phyloP scores from a whole-genome alignment of 2,888 invertebrate species.

The Synanthedon vespiformis region DNA sequence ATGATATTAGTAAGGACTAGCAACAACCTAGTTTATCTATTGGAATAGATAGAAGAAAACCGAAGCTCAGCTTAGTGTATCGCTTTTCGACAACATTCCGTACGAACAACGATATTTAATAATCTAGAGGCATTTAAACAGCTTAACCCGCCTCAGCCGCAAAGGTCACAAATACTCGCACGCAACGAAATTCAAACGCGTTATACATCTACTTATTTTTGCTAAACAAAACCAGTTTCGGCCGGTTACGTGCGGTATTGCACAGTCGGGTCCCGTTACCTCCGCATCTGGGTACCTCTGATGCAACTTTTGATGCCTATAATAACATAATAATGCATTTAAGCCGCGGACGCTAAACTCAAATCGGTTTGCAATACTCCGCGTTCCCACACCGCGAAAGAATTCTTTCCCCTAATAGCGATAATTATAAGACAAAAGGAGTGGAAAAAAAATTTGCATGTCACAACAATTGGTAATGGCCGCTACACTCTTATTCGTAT shows the following conservation, averaged over 20 bases:
- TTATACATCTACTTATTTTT: slow-evolving; percentile 37
- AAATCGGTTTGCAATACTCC: slow-evolving; percentile 17
- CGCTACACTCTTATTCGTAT: slow-evolving; percentile 49
- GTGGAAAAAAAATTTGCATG: slow-evolving; percentile 36
- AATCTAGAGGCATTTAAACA: slow-evolving; percentile 1
- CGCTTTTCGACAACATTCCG: not conserved
- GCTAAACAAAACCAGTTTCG: slow-evolving; percentile 56
- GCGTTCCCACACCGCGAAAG: slow-evolving; percentile 17
- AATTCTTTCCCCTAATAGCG: slow-evolving; percentile 2
- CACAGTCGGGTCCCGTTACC: slow-evolving; percentile 52
- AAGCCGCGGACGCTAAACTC: slow-evolving; percentile 22
- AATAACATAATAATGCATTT: slow-evolving; percentile 62
- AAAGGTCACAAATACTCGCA: slow-evolving; percentile 53
- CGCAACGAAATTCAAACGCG: slow-evolving; percentile 26
- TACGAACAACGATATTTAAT: slow-evolving; percentile 5
- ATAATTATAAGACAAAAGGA: slow-evolving; percentile 13
- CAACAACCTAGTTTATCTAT: too few species aligned
- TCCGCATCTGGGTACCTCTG: slow-evolving; percentile 36
- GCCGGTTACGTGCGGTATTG: slow-evolving; percentile 38
- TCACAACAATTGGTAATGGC: slow-evolving; percentile 45
- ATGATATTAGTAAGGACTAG: too few species aligned
- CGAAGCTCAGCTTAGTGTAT: not conserved
- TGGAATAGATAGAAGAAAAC: too few species aligned
- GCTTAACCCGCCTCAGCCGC: slow-evolving; percentile 9
- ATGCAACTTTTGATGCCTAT: slow-evolving; percentile 64